Base-by-base conservation (phyloP, 1,140 invertebrate genomes). In the Anagrus nilaparvatae region DNA sequence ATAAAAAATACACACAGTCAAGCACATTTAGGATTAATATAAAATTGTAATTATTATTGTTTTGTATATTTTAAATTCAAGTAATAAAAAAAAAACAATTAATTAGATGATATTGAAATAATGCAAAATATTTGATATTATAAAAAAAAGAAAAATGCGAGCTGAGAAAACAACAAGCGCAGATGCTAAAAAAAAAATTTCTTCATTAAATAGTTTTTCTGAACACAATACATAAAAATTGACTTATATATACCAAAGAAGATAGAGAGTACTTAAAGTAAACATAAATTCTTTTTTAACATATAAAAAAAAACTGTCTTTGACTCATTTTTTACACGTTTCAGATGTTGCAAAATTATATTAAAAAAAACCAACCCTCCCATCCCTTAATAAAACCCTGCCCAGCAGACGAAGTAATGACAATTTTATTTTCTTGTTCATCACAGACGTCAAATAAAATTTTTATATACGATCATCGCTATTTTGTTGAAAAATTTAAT, bases 1-100 rank as follows among this genome's bases (percentile, higher is more conserved):
- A 39, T 42, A 53, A 52, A 40, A n/a, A 38, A 39, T 35, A 54
- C 48, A 51, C 24, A 48, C 28, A 48, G 27, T 38, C 33, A 52
- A 45, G 52, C 43, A 47, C 37, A 51, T 46, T 48, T 55, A 58
- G 54, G 59, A 63, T 65, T 65, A 65, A 61, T 65, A 65, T 61
- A 61, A 67, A 65, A 67, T n/a, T n/a, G n/a, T n/a, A 65, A 63
- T 55, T 63, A 59, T 59, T 61, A 58, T 44, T 59, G 28, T 20
- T 55, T 53, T 56, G 43, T 55, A 55, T 60, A 51, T 54, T 54
- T 38, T 30, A 44, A 44, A 47, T 29, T 46, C 50, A 57, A 51
- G 54, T 32, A 37, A 55, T 54, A 56, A 46, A 55, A 51, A n/a
- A n/a, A n/a, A n/a, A 41, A 50, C 40, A 34, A 50, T 47, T 27